Evolutionary conservation across 2,797 vertebrate species (phyloP).

Genomic region (Arnoldichthys spilopterus): DNA sequence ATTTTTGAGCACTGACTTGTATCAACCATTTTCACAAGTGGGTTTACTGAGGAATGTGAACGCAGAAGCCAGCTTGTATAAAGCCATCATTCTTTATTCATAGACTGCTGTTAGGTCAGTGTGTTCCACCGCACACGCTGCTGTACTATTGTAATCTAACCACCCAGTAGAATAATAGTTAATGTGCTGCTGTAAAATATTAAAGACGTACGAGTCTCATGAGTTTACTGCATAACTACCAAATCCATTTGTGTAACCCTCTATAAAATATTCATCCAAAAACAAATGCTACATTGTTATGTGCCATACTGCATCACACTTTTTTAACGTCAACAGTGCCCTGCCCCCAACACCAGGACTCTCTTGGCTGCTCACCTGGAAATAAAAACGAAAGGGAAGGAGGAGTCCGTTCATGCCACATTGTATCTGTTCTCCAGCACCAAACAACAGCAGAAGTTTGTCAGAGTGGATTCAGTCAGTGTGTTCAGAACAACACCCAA

Average conservation of each 20-base stretch:
- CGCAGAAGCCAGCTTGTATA: not conserved
- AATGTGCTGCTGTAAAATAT: constrained; percentile 44
- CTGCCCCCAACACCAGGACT: not conserved
- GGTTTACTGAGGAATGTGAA: not conserved
- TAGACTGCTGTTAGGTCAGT: not conserved
- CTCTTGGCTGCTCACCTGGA: constrained; percentile 7
- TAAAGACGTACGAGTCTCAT: constrained; percentile 26
- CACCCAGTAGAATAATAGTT: constrained; percentile 24
- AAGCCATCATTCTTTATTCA: constrained; percentile 19
- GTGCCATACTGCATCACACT: constrained; percentile 1
- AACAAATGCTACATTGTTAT: constrained; percentile 14
- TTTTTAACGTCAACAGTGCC: constrained; percentile 23
- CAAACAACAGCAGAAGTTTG: constrained; percentile 44
- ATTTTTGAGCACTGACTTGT: no score
- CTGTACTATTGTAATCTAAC: constrained; percentile 2
- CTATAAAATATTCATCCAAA: constrained; percentile 50
- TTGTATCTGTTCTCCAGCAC: constrained; percentile 13
- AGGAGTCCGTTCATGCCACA: constrained; percentile 15
- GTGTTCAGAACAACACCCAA: not conserved
- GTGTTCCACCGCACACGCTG: not conserved
- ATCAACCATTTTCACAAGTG: no score
- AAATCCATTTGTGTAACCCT: constrained; percentile 7
- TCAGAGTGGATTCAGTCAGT: constrained; percentile 43
- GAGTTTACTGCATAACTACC: constrained; percentile 12
- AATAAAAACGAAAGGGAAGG: not conserved